Evolutionary conservation across 2,888 invertebrate species (phyloP).

Genomic region (Mactromeris polynyma): DNA sequence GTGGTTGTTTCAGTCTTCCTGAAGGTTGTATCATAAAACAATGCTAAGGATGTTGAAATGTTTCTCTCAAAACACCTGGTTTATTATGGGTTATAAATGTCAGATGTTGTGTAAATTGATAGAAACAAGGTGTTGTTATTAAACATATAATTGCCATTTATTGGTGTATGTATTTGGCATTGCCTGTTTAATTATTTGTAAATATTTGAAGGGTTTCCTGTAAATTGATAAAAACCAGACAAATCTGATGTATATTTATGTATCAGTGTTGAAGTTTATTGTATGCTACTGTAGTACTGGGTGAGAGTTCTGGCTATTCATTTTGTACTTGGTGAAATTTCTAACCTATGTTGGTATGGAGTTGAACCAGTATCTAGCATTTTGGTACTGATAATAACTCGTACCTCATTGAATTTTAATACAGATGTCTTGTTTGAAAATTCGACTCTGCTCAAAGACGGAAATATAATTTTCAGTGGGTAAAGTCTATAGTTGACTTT

Average conservation of each 20-base stretch:
- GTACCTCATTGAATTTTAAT: too few species aligned
- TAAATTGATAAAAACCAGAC: conserved; percentile 6
- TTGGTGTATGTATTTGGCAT: conserved; percentile 18
- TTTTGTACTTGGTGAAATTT: neutral
- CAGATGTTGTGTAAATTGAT: neutral
- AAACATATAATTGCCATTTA: conserved; percentile 4
- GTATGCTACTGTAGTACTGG: neutral
- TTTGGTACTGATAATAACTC: too few species aligned
- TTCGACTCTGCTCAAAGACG: too few species aligned
- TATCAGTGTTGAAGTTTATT: neutral
- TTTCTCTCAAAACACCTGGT: neutral
- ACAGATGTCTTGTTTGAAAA: too few species aligned
- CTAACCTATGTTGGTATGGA: too few species aligned
- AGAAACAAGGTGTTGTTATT: conserved; percentile 25
- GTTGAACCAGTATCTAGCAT: too few species aligned
- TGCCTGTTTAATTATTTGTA: conserved; percentile 25
- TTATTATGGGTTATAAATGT: neutral
- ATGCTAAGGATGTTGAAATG: neutral
- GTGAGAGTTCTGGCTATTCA: too few species aligned
- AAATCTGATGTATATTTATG: neutral
- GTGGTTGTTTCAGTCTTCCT: neutral
- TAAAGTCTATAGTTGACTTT: too few species aligned
- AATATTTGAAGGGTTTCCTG: conserved; percentile 20
- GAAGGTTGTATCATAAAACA: neutral
- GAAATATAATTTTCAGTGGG: too few species aligned